phyloP scores from a whole-genome alignment of 2,113 vertebrate genomes.

The Plecotus auritus region DNA sequence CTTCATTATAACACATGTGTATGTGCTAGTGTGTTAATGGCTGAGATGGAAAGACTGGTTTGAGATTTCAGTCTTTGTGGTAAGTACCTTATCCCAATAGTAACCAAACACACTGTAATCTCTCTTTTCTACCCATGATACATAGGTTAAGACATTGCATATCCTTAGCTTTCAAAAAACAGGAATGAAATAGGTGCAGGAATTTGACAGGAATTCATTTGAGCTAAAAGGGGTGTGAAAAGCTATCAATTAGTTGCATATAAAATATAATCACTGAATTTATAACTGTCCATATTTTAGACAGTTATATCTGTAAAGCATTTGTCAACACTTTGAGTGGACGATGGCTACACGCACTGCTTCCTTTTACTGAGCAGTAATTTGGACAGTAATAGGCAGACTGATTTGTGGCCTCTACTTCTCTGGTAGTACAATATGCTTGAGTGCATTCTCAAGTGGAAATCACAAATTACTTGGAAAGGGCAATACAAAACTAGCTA shows the following conservation, averaged over 20 bases:
- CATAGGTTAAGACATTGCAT: neutral
- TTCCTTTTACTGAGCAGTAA: neutral
- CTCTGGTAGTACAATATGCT: slow-evolving; percentile 22
- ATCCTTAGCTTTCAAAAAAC: neutral
- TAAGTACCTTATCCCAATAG: neutral
- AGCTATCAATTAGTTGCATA: neutral
- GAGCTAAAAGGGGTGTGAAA: neutral
- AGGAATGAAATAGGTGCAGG: neutral
- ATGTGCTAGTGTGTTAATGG: neutral
- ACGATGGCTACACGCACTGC: neutral
- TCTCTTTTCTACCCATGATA: neutral
- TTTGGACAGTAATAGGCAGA: slow-evolving; percentile 31
- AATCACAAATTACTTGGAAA: slow-evolving; percentile 72
- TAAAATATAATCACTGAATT: slow-evolving; percentile 18
- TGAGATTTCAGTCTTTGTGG: neutral
- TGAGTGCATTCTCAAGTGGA: slow-evolving; percentile 64
- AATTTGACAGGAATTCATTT: neutral
- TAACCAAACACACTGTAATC: neutral
- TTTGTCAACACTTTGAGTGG: neutral
- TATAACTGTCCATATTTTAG: neutral
- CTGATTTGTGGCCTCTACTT: slow-evolving; percentile 32
- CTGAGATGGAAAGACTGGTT: neutral
- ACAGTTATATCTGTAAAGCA: neutral
- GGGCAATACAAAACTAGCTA: slow-evolving; percentile 68
- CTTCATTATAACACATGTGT: neutral